Percentiles rank a stretch among this genome's conserved stretches.
These are phyloP conservation scores for Drosophila rellima DNA, from an alignment of 2,888 invertebrate genomes.

Conservation along the genomic window DNA sequence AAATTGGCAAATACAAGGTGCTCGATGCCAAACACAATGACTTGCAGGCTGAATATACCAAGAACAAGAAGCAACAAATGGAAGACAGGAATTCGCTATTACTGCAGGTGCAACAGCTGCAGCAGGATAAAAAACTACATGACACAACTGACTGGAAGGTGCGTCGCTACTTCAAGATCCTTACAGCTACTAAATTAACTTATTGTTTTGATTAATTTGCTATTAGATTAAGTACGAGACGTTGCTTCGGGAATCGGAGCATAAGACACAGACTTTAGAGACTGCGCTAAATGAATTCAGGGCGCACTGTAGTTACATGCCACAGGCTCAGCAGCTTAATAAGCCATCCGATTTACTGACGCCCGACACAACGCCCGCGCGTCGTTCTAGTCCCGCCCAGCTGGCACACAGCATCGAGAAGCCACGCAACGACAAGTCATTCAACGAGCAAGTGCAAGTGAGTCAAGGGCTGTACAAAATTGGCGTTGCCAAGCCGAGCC, in stretches of 20 bases:
- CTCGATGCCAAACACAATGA: conserved; percentile 87
- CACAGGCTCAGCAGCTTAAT: conserved; percentile 57
- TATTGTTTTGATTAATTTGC: too few species aligned
- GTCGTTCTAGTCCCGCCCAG: conserved; percentile 60
- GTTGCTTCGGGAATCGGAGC: conserved; percentile 71
- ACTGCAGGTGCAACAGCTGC: conserved; percentile 86
- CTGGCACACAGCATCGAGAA: conserved; percentile 70
- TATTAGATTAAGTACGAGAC: conserved; percentile 81
- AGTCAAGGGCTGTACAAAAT: conserved; percentile 86
- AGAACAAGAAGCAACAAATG: conserved; percentile 86
- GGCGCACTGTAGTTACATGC: conserved; percentile 63
- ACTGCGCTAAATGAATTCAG: conserved; percentile 62
- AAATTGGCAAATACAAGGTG: conserved; percentile 87
- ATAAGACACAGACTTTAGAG: conserved; percentile 61
- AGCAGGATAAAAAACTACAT: conserved; percentile 83
- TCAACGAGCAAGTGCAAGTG: conserved; percentile 85
- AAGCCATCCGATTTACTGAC: conserved; percentile 55
- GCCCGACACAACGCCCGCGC: conserved; percentile 54
- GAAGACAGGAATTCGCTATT: conserved; percentile 86
- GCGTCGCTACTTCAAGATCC: not conserved
- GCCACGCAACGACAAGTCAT: conserved; percentile 81
- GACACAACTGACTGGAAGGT: conserved; percentile 86
- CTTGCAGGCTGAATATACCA: conserved; percentile 86
- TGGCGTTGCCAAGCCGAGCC: conserved; percentile 54
- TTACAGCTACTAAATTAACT: not conserved